Evolutionary conservation across 2,113 vertebrate genomes (phyloP), one percentile per base, ranked within the genome.

Genomic region (Bolborhynchus lineola): DNA sequence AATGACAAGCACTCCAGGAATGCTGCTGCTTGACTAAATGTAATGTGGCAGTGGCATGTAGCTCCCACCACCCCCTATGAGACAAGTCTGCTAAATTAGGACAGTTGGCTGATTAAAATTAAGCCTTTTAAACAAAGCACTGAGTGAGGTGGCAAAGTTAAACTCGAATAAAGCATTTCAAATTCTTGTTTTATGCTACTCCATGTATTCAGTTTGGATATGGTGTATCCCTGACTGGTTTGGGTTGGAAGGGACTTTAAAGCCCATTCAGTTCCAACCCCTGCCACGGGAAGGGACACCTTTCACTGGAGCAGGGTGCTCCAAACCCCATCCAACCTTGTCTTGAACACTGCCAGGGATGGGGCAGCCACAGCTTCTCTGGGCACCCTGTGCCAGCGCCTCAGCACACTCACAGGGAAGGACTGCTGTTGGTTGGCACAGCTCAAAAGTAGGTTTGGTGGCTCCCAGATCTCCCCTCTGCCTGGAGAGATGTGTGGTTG

Each of bases 21-120:
- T 90, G 81, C 69, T 82, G 69, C 7, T 53, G 35, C 47, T 49
- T 39, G 60, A 52, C 19, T 33, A 49, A 42, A 39, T 9, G 35
- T 7, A 24, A 37, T 17, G 62, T 35, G 69, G 59, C 37, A 85
- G 46, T 28, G 67, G 67, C 20, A 10, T 50, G 69, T 9, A 2
- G 52, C 47, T 88, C 90, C 65, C 95, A 88, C 85, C 57, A 21
- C 24, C 29, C 53, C n/a, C 18, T 65, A 13, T 20, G 64, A 95
- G 70, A 74, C 13, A 52, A 31, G 24, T 63, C 72, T 67, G 28
- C n/a, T 88, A 68, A 83, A 72, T 81, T 50, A 77, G 14, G 57
- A 9, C 26, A 47, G 21, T 31, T 68, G 90, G 52, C 62, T 69
- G 87, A 93, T 86, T 92, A 91, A 91, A 96, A 93, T 88, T 60